Evolutionary conservation across 2,888 invertebrate species (phyloP), one percentile per base, ranked within the genome.

Genomic region (Caenorhabditis sp.): DNA sequence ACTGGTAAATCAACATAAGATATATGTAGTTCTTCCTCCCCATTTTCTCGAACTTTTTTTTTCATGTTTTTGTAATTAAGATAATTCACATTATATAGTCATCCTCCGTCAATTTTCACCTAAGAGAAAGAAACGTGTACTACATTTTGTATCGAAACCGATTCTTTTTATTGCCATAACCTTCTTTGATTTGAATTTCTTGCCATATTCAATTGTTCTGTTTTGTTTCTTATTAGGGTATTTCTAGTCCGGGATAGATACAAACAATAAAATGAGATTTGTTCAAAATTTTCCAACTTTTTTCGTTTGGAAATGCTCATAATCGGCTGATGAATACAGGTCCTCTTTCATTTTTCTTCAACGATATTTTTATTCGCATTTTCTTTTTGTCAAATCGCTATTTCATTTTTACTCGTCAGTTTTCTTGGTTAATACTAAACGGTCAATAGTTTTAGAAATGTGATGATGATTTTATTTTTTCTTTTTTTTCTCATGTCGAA

Each of bases 1-100:
- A 91, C 80, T 91, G 91, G 91, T 91, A 90, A 64, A 63, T 3
- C 1, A 58, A 26, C 2, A 17, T 31, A 17, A n/a, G n/a, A n/a
- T n/a, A n/a, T n/a, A n/a, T n/a, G n/a, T 31, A 17, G 57, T 57
- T 20, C 26, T 50, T 5, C 36, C 27, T 52, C 21, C 23, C 21
- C n/a, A 38, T 36, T 17, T 38, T 38, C 36, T 36, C 58, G 27
- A 27, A n/a, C 1, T 36, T 14, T 52, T 27, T 20, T 27, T 52
- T 52, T 52, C 26, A 5, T 56, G 8, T 27, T 52, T 52, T 52
- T 56, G 21, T 56, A 23, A 7, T 56, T 56, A 17, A 4, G 26
- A 56, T n/a, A 10, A 49, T 49, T 60, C 26, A 26, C 12, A 52
- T 53, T 26, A 26, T 25, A 27, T 25, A 90, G 14, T 58, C 43